These are phyloP conservation scores for Hippocampus barbouri DNA, from an alignment of 2,113 vertebrate species.

Conservation along the genomic window DNA sequence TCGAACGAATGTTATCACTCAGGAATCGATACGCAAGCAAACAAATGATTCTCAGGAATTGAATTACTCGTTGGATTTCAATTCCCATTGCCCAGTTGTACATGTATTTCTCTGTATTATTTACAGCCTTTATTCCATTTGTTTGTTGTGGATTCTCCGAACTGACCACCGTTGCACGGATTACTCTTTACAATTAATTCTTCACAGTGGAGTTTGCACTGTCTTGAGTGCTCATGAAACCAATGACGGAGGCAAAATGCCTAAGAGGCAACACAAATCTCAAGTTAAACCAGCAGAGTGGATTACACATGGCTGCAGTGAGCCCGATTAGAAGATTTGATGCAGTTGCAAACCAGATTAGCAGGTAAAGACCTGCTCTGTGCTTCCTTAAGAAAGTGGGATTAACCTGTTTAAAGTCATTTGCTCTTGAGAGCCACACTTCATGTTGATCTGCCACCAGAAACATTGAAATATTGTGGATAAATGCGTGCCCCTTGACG, in stretches of 20 bases:
- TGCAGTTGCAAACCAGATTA: conserved; percentile 54
- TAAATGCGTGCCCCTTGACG: neutral
- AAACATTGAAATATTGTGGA: neutral
- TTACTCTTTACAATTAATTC: too few relatives aligned
- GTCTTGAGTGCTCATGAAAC: neutral
- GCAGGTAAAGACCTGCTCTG: conserved; percentile 28
- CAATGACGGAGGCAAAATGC: conserved; percentile 13
- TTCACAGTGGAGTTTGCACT: neutral
- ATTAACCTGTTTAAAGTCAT: conserved; percentile 52
- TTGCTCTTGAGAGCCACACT: conserved; percentile 16
- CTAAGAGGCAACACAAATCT: conserved; percentile 33
- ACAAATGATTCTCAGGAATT: too few relatives aligned
- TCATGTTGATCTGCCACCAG: neutral
- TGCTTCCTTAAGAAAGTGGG: conserved; percentile 31
- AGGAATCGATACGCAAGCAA: too few relatives aligned
- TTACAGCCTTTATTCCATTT: too few relatives aligned
- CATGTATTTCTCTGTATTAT: too few relatives aligned
- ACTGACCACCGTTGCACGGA: too few relatives aligned
- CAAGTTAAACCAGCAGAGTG: conserved; percentile 29
- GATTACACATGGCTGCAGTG: conserved; percentile 43
- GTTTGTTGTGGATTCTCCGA: too few relatives aligned
- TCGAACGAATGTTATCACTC: too few relatives aligned
- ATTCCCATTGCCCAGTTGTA: too few relatives aligned
- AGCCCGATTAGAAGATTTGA: conserved; percentile 48
- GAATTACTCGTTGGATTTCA: too few relatives aligned